Percentiles rank a stretch among this genome's conserved stretches.
Evolutionary conservation across 2,113 vertebrate genomes (phyloP).

Genomic region (Gnathonemus echidnorhynchus): DNA sequence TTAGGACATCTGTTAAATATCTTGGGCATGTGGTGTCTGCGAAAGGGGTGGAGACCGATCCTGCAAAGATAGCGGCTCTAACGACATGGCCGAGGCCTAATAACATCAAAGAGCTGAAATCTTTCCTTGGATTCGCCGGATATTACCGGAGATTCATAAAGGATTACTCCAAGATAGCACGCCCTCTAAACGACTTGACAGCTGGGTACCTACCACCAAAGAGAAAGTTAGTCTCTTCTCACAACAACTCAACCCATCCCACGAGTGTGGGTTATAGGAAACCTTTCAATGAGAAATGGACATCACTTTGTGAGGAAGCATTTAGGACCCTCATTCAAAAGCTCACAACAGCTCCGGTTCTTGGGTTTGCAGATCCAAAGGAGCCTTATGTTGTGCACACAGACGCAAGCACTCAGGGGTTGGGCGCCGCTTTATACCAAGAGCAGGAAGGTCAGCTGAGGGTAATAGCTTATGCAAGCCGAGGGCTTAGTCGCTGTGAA

Average conservation of each 20-base stretch:
- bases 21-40: background rate
- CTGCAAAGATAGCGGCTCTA: background rate
- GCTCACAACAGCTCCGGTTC: background rate
- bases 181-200: background rate
- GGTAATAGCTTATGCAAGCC: background rate
- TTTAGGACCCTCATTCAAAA: background rate
- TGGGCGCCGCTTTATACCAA: background rate
- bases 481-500: background rate
- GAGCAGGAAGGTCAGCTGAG: background rate
- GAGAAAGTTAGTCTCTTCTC: background rate
- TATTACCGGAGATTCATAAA: background rate
- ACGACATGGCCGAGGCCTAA: background rate
- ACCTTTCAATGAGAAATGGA: background rate
- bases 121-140: background rate
- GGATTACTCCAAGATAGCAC: background rate
- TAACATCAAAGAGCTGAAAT: no score
- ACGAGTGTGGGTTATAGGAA: background rate
- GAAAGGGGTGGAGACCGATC: background rate
- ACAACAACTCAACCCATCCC: background rate
- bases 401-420: background rate
- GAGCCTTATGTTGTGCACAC: background rate
- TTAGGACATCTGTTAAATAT: background rate
- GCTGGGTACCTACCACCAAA: background rate
- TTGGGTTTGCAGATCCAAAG: background rate
- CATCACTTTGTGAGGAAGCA: background rate